Evolutionary conservation across 1,140 invertebrate species (phyloP).

Genomic region (Yoshiicerus persimilis): DNA sequence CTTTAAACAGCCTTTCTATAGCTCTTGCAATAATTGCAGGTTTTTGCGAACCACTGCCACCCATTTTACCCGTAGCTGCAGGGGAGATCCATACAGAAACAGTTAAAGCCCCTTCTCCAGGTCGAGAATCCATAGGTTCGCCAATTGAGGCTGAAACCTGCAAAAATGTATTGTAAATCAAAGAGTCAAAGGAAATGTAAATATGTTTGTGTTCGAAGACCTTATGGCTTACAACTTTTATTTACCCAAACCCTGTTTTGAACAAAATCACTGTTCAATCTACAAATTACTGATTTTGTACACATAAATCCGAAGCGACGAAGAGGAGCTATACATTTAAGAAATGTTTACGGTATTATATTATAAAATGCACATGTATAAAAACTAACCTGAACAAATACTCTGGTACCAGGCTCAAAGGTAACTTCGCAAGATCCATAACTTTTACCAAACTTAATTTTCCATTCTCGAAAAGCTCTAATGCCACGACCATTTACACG

Average conservation of each 20-base stretch:
- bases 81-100: constrained; percentile 49
- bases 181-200: too few relatives aligned
- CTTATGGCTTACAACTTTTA: too few relatives aligned
- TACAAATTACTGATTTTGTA: too few relatives aligned
- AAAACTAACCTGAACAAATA: constrained; percentile 42
- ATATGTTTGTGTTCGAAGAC: too few relatives aligned
- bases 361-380: too few relatives aligned
- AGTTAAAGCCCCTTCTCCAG: constrained; percentile 45
- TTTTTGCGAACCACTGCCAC: constrained; percentile 40
- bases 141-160: constrained; percentile 44
- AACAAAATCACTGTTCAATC: too few relatives aligned
- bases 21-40: constrained; percentile 41
- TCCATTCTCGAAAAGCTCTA: constrained; percentile 30
- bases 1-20: constrained; percentile 45
- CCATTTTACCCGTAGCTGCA: constrained; percentile 46
- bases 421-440: constrained; percentile 45
- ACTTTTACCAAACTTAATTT: constrained; percentile 40
- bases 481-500: constrained; percentile 33
- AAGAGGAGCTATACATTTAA: too few relatives aligned
- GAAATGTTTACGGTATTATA: too few relatives aligned
- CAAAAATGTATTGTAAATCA: too few relatives aligned
- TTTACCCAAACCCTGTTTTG: too few relatives aligned
- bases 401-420: constrained; percentile 37
- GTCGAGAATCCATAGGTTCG: constrained; percentile 44
- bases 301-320: too few relatives aligned